These are phyloP conservation scores for Sipha maydis DNA, from an alignment of 2,888 invertebrate genomes.

Conservation along the genomic window DNA sequence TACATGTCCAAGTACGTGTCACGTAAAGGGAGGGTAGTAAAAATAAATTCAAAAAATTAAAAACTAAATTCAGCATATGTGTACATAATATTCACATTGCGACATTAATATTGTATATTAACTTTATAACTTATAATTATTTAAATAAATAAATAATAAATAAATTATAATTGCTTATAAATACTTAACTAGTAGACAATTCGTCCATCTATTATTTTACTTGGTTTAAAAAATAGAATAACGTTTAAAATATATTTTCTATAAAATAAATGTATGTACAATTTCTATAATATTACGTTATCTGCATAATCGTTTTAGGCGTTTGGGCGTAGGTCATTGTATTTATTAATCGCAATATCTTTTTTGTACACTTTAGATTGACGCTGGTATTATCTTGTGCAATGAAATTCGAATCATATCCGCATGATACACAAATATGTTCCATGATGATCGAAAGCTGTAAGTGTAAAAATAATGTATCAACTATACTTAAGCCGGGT, in stretches of 20 bases:
- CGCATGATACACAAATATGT: slow-evolving; percentile 93
- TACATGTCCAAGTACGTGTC: slow-evolving; percentile 88
- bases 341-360: background rate
- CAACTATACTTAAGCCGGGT: background rate
- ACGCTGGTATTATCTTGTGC: slow-evolving; percentile 91
- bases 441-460: slow-evolving; percentile 94
- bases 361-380: slow-evolving; percentile 72
- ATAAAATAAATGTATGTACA: background rate
- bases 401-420: slow-evolving; percentile 94
- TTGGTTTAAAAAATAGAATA: background rate
- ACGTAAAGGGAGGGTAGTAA: background rate
- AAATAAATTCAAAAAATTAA: background rate
- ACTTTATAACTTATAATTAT: too few relatives aligned
- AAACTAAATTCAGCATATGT: background rate
- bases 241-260: background rate
- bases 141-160: too few relatives aligned
- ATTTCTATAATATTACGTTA: background rate
- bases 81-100: background rate
- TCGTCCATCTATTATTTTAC: background rate
- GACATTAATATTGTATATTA: background rate
- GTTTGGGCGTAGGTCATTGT: background rate
- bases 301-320: background rate
- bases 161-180: background rate
- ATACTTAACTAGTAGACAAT: background rate
- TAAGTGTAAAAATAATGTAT: slow-evolving; percentile 71